These are phyloP conservation scores for Cerastoderma edule DNA, from an alignment of 2,888 invertebrate genomes.

Conservation along the genomic window DNA sequence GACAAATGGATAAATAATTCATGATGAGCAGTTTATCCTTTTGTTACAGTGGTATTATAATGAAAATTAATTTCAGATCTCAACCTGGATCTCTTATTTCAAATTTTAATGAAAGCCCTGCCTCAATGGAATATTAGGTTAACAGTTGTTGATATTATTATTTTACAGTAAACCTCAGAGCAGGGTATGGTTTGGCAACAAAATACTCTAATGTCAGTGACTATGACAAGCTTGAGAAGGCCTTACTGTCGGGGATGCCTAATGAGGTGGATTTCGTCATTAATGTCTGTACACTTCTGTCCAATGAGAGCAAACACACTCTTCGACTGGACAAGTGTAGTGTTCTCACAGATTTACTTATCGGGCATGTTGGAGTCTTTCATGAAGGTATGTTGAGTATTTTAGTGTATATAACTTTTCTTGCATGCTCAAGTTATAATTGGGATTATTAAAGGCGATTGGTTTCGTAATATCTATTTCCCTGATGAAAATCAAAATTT, in stretches of 20 bases:
- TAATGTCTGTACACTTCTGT: slow-evolving; percentile 97
- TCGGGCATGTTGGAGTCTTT: slow-evolving; percentile 97
- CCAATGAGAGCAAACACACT: slow-evolving; percentile 95
- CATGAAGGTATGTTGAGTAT: slow-evolving; percentile 88
- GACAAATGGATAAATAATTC: neutral
- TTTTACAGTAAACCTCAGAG: slow-evolving; percentile 84
- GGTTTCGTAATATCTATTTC: no score
- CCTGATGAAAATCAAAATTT: no score
- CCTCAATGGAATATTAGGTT: neutral
- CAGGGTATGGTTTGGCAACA: slow-evolving; percentile 88
- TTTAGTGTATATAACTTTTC: neutral
- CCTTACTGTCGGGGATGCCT: slow-evolving; percentile 96
- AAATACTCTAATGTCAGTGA: slow-evolving; percentile 86
- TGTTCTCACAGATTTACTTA: slow-evolving; percentile 92
- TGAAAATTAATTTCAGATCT: neutral
- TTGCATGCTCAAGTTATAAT: neutral
- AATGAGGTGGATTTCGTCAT: slow-evolving; percentile 99
- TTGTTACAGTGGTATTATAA: neutral
- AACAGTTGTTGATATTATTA: slow-evolving; percentile 2
- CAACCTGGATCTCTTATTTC: no score
- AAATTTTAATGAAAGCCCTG: no score
- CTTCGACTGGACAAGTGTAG: slow-evolving; percentile 94
- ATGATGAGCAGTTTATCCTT: neutral
- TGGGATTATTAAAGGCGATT: no score
- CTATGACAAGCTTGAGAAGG: slow-evolving; percentile 94